Base-by-base conservation (phyloP, 2,888 invertebrate genomes). In the Masnerella sp. region DNA sequence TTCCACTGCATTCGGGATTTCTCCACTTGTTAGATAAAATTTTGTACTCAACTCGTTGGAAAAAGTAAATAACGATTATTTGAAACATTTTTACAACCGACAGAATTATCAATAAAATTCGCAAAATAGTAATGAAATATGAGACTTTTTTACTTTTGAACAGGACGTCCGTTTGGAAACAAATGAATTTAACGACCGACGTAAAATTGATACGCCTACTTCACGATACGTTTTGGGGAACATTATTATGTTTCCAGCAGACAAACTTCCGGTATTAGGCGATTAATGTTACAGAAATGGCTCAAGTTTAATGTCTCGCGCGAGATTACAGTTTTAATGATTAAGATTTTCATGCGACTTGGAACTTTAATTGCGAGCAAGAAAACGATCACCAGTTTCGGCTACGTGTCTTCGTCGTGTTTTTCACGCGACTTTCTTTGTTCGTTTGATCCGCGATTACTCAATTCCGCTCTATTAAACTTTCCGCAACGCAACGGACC, bases 391-490 rank as follows among this genome's bases (percentile, higher is more conserved):
- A 15, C 14, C 30, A 42, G 8, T 52, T 51, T 51, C 8, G 11
- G n/a, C 1, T 25, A 11, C 32, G 25, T 12, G 34, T 47, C 9
- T 61, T 14, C 14, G 5, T 28, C 12, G 42, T 15, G n/a, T 43
- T 54, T 69, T 69, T 56, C 18, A 34, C 47, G 42, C 49, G 36
- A 11, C 38, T 11, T 49, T 42, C 36, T 54, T 62, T 47, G 56
- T 56, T 62, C 49, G 47, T 61, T 62, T 49, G 49, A 62, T 62
- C 42, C 34, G 43, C 42, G 49, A 70, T 70, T 62, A 70, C 56
- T 70, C 40, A 56, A 49, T 70, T 70, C 56, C 34, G 51, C 56
- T 70, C 62, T 64, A 70, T 70, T 64, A 62, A 62, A 30, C 43
- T 56, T 56, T 64, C 9, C 42, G 25, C 38, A 32, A 42, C 49